These are phyloP conservation scores for Parotia lawesii DNA, from an alignment of 2,113 vertebrate species.

Conservation along the genomic window DNA sequence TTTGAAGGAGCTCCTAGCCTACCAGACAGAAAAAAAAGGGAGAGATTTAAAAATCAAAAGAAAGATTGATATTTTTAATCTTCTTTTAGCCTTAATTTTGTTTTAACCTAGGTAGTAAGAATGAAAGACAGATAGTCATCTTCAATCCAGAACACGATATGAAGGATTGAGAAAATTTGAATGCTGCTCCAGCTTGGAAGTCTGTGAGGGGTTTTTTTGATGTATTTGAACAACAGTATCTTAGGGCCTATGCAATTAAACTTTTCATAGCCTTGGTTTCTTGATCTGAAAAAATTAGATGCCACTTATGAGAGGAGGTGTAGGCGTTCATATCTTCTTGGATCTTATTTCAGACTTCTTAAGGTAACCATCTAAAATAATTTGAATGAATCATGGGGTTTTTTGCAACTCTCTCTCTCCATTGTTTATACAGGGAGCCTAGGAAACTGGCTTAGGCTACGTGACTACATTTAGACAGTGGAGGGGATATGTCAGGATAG, in stretches of 20 bases:
- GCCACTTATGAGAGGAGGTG: background rate
- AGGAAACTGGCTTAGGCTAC: background rate
- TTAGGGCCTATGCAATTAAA: background rate
- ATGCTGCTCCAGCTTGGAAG: background rate
- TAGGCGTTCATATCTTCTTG: constrained; percentile 19
- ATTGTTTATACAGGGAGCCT: constrained; percentile 5
- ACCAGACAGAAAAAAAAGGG: background rate
- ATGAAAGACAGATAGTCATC: background rate
- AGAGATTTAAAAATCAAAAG: background rate
- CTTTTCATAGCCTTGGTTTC: background rate
- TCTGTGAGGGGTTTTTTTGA: background rate
- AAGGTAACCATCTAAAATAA: constrained; percentile 41
- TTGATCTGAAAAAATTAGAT: background rate
- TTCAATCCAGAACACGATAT: background rate
- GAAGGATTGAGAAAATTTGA: background rate
- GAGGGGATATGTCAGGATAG: background rate
- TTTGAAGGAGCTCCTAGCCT: background rate
- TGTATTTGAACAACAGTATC: background rate
- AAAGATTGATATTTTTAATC: background rate
- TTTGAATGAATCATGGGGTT: constrained; percentile 1
- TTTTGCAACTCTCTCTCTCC: background rate
- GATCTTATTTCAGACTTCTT: constrained; percentile 31
- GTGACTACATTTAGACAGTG: background rate
- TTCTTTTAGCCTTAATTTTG: background rate
- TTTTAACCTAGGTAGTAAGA: background rate